These are phyloP conservation scores for Meleagris gallopavo DNA, from an alignment of 2,113 vertebrate species.

Conservation along the genomic window DNA sequence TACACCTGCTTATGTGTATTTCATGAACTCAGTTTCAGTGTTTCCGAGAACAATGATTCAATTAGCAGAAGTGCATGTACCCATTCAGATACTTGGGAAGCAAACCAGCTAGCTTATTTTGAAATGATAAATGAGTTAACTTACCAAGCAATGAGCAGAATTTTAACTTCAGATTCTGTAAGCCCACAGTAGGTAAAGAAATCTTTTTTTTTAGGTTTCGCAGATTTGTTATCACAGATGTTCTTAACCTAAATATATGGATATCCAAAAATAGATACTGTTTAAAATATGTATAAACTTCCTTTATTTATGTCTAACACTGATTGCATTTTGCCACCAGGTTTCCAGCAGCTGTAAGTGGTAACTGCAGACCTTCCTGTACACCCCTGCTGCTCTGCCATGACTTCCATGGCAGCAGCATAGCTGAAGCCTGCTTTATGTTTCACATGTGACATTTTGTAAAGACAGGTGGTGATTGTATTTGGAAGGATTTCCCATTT, in stretches of 20 bases:
- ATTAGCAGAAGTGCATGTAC: slow-evolving; percentile 51
- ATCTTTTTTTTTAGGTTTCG: neutral
- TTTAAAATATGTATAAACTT: slow-evolving; percentile 67
- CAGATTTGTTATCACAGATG: slow-evolving; percentile 67
- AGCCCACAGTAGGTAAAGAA: neutral
- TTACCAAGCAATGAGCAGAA: neutral
- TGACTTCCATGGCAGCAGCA: neutral
- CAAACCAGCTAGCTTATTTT: neutral
- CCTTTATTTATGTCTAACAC: slow-evolving; percentile 69
- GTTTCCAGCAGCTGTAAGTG: slow-evolving; percentile 51
- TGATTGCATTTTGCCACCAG: slow-evolving; percentile 11
- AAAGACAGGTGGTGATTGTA: neutral
- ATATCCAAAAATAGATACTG: slow-evolving; percentile 45
- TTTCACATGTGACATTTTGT: neutral
- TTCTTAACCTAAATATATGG: slow-evolving; percentile 64
- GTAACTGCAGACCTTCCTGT: neutral
- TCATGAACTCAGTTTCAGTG: slow-evolving; percentile 27
- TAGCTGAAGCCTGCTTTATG: neutral
- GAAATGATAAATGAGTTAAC: slow-evolving; percentile 12
- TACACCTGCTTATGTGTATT: slow-evolving; percentile 14
- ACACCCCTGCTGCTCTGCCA: neutral
- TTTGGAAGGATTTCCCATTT: neutral
- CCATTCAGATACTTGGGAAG: slow-evolving; percentile 26
- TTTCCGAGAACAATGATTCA: slow-evolving; percentile 60
- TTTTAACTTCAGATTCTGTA: neutral